A percentile compares a stretch with the other conserved stretches of the same genome.
Evolutionary conservation across 2,113 vertebrate species (phyloP).

Genomic region (Octodon degus): DNA sequence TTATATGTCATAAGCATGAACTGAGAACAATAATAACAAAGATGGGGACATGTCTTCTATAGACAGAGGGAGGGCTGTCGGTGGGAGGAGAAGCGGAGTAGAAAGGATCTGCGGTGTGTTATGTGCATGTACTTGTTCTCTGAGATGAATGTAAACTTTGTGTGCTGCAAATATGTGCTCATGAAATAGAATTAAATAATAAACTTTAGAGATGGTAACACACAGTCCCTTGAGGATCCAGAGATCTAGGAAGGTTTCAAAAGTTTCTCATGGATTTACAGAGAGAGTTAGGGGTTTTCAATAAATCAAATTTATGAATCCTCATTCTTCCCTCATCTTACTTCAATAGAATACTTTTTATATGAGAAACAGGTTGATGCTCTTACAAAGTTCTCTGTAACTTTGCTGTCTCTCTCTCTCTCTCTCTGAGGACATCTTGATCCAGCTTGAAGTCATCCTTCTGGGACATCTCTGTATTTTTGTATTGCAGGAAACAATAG

Average conservation of each 20-base stretch:
- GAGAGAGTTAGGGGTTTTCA: background rate
- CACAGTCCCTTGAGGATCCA: background rate
- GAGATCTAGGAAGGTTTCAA: background rate
- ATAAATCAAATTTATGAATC: background rate
- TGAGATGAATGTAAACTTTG: background rate
- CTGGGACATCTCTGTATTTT: background rate
- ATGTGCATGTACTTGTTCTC: background rate
- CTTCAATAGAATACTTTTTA: background rate
- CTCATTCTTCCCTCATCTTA: background rate
- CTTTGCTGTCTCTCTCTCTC: background rate
- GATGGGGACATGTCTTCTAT: background rate
- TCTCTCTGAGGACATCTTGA: background rate
- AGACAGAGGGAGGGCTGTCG: background rate
- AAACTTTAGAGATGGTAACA: background rate
- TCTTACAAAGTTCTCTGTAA: background rate
- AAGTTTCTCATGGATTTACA: background rate
- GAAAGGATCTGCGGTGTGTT: background rate
- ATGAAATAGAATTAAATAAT: background rate
- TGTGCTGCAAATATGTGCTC: background rate
- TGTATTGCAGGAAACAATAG: constrained; percentile 14
- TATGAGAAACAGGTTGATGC: background rate
- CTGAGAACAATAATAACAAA: background rate
- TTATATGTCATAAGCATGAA: too few species aligned
- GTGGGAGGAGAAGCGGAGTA: background rate
- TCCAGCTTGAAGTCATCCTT: background rate